phyloP scores from a whole-genome alignment of 2,797 vertebrate species.

The Kryptopterus vitreolus region DNA sequence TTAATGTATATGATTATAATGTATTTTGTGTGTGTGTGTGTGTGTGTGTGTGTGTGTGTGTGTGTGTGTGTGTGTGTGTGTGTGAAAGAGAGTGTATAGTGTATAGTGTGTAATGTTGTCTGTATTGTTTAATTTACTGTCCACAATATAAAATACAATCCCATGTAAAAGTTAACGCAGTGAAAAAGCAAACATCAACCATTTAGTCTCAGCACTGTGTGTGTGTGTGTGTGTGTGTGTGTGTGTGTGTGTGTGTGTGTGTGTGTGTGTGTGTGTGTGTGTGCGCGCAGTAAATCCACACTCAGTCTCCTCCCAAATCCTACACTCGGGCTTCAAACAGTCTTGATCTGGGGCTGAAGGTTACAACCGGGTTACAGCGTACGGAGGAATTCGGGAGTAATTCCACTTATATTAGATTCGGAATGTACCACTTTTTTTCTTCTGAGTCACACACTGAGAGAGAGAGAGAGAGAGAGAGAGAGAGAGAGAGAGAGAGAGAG shows the following conservation, averaged over 20 bases:
- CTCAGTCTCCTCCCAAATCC: conserved; percentile 65
- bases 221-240: conserved; percentile 10
- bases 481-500: conserved; percentile 1
- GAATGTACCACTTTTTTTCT: conserved; percentile 61
- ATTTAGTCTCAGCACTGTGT: background rate
- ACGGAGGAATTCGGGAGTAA: conserved; percentile 76
- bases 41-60: background rate
- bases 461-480: conserved; percentile 15
- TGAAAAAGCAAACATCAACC: background rate
- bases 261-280: conserved; percentile 42
- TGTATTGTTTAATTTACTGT: background rate
- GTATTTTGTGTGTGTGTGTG: too few species aligned
- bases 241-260: background rate
- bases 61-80: background rate
- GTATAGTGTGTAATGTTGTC: too few species aligned
- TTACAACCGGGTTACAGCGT: conserved; percentile 73
- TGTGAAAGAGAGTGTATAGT: too few species aligned
- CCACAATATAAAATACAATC: background rate
- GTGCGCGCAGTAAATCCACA: conserved; percentile 68
- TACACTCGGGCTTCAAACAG: conserved; percentile 70
- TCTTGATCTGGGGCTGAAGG: conserved; percentile 72
- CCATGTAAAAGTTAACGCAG: background rate
- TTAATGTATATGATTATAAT: too few species aligned
- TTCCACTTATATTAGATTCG: conserved; percentile 76
- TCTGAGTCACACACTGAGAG: conserved; percentile 28